A percentile compares a stretch with the other conserved stretches of the same genome.
These are phyloP conservation scores for Corydoras sp. DNA, from an alignment of 2,113 vertebrate species.

Conservation along the genomic window DNA sequence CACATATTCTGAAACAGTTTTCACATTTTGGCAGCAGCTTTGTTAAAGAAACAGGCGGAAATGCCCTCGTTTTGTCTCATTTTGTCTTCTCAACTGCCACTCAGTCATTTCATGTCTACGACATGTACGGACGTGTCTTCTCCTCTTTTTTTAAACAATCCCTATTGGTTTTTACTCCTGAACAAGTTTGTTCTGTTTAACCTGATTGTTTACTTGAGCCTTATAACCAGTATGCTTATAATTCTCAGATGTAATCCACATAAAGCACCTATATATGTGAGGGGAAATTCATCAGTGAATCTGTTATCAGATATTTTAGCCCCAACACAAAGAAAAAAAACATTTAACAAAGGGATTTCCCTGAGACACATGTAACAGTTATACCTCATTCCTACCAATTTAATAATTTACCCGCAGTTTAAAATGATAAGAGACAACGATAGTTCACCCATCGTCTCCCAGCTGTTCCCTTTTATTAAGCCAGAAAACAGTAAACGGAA, in stretches of 20 bases:
- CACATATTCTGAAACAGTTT: not conserved
- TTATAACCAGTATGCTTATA: too few species aligned
- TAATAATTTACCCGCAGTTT: slow-evolving; percentile 18
- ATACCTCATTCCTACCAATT: not conserved
- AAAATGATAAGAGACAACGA: slow-evolving; percentile 5
- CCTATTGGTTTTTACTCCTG: not conserved
- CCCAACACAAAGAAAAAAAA: not conserved
- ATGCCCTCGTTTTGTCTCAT: not conserved
- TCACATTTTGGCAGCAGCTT: slow-evolving; percentile 8
- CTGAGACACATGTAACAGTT: not conserved
- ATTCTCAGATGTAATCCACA: too few species aligned
- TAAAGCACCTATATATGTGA: too few species aligned
- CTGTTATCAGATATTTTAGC: not conserved
- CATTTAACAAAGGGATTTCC: not conserved
- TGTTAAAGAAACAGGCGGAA: not conserved
- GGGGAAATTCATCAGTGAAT: too few species aligned
- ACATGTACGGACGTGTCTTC: slow-evolving; percentile 55
- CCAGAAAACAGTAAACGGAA: not conserved
- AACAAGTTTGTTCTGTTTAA: not conserved
- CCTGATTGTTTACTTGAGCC: not conserved
- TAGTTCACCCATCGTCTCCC: not conserved
- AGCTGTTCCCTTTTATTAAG: slow-evolving; percentile 9
- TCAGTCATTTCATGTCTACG: slow-evolving; percentile 13
- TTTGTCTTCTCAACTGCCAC: slow-evolving; percentile 14
- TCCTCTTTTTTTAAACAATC: slow-evolving; percentile 7